phyloP scores from a whole-genome alignment of 2,888 invertebrate species.

The Mimachlamys varia region DNA sequence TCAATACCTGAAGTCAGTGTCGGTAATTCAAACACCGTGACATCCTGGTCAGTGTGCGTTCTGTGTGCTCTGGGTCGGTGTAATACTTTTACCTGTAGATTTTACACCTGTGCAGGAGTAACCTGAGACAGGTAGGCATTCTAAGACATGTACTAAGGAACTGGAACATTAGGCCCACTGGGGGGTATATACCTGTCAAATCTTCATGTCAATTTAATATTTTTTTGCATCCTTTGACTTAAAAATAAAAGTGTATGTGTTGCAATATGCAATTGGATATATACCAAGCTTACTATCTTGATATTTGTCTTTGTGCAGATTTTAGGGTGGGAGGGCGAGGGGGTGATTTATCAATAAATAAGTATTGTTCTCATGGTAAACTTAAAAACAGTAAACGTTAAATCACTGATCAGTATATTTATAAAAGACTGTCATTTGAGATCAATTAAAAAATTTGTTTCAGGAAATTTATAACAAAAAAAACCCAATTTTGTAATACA shows the following conservation, averaged over 20 bases:
- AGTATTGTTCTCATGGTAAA: no score
- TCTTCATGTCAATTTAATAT: not conserved
- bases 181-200: not conserved
- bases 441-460: no score
- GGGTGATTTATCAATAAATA: no score
- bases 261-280: not conserved
- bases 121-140: not conserved
- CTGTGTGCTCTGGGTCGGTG: not conserved
- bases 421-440: no score
- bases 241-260: not conserved
- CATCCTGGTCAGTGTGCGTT: not conserved
- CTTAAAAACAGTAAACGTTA: no score
- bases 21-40: not conserved
- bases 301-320: not conserved
- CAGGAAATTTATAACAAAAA: no score
- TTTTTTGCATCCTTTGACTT: not conserved
- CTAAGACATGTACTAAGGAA: not conserved
- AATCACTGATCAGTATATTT: no score
- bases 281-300: not conserved
- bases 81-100: slow-evolving; percentile 18
- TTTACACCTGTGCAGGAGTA: slow-evolving; percentile 8
- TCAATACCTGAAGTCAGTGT: not conserved
- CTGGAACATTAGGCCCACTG: not conserved
- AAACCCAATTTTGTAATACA: no score
- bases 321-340: not conserved